Evolutionary conservation across 37 sponge, comb jelly and placozoan species (phyloP).

Genomic region (Haliclona indistincta): DNA sequence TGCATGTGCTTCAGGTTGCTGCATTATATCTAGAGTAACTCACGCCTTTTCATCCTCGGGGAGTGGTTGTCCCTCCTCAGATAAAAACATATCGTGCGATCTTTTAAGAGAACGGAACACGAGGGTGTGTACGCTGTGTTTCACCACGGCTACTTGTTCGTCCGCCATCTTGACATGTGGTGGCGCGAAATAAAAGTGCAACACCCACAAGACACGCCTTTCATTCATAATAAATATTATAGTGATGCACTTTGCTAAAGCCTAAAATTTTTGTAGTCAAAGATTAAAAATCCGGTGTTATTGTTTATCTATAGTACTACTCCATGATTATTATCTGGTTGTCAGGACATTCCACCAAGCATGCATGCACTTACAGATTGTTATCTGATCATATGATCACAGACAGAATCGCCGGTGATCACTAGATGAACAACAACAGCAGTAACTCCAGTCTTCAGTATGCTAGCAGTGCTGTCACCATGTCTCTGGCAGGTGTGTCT

Average conservation of each 20-base stretch:
- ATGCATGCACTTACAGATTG: no score
- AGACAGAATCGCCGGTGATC: no score
- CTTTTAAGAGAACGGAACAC: constrained; percentile 98
- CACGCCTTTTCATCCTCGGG: constrained; percentile 82
- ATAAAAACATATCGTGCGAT: constrained; percentile 96
- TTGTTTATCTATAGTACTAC: no score
- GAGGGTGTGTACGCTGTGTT: constrained; percentile 94
- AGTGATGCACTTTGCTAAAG: background rate
- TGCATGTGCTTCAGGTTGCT: background rate
- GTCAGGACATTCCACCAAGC: no score
- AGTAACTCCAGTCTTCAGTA: no score
- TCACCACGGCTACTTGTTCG: constrained; percentile 55
- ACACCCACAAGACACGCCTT: no score
- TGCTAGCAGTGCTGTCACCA: no score
- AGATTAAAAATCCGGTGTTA: background rate
- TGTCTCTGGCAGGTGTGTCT: no score
- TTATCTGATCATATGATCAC: no score
- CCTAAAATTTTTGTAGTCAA: background rate
- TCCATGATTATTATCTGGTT: no score
- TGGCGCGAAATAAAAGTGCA: no score
- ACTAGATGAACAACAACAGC: no score
- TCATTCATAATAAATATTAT: background rate
- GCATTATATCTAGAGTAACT: background rate
- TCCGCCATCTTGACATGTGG: background rate
- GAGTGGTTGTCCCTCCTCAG: constrained; percentile 76